phyloP scores from a whole-genome alignment of 2,888 invertebrate species.

The Zelleria hepariella region DNA sequence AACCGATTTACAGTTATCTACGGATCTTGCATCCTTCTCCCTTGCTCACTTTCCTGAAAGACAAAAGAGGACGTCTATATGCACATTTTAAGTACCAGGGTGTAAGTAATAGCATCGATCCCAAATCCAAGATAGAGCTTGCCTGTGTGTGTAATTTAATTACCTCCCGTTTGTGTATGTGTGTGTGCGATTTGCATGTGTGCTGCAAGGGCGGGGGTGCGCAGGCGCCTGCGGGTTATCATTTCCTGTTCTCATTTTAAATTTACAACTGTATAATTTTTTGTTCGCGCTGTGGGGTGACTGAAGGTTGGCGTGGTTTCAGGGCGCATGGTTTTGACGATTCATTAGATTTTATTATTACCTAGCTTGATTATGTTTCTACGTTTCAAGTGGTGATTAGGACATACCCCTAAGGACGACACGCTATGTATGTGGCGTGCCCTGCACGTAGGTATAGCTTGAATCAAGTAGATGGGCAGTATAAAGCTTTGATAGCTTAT shows the following conservation, averaged over 20 bases:
- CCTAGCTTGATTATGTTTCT: too few species aligned
- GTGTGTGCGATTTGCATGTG: constrained; percentile 26
- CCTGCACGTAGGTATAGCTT: too few species aligned
- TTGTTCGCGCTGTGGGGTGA: constrained; percentile 34
- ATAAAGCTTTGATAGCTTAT: too few species aligned
- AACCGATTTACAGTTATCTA: constrained; percentile 55
- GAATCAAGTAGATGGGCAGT: too few species aligned
- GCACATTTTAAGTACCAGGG: constrained; percentile 10
- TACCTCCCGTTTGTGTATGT: background rate
- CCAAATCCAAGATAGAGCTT: constrained; percentile 9
- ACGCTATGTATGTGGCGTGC: too few species aligned
- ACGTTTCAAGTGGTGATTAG: too few species aligned
- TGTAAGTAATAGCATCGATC: constrained; percentile 26
- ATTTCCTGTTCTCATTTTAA: constrained; percentile 70
- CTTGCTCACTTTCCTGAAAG: constrained; percentile 15
- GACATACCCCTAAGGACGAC: too few species aligned
- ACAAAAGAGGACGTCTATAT: constrained; percentile 14
- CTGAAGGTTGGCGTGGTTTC: constrained; percentile 21
- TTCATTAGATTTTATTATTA: too few species aligned
- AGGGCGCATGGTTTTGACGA: background rate
- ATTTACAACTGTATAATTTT: constrained; percentile 63
- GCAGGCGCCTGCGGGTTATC: constrained; percentile 64
- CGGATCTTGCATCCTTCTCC: constrained; percentile 15
- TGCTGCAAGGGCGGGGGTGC: constrained; percentile 19
- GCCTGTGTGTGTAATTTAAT: constrained; percentile 6